A percentile compares a stretch with the other conserved stretches of the same genome.
These are phyloP conservation scores for Euglossa dilemma DNA, from an alignment of 1,140 invertebrate genomes.

Conservation along the genomic window DNA sequence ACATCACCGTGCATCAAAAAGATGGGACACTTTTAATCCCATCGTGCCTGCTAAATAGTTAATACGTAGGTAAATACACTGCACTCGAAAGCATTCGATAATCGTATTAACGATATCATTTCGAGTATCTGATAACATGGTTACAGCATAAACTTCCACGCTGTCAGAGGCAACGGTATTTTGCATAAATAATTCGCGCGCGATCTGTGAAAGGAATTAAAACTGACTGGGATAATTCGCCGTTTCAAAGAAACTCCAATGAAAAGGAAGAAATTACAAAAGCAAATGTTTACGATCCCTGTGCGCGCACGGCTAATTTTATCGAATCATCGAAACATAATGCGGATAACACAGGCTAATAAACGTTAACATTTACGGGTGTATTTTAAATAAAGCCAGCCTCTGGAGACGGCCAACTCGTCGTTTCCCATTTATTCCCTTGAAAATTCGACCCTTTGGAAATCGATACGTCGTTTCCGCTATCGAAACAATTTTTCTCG, in stretches of 20 bases:
- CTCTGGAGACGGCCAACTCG: background rate
- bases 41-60: too few relatives aligned
- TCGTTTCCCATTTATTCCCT: constrained; percentile 5
- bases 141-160: background rate
- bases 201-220: background rate
- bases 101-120: background rate
- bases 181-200: background rate
- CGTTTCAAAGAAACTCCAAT: background rate
- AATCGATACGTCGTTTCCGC: background rate
- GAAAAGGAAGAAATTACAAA: background rate
- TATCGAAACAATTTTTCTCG: background rate
- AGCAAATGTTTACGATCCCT: background rate
- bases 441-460: constrained; percentile 1
- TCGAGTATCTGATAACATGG: background rate
- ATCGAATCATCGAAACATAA: background rate
- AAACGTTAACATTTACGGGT: background rate
- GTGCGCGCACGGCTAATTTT: background rate
- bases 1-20: too few relatives aligned
- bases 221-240: background rate
- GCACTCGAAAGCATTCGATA: background rate
- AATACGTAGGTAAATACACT: background rate
- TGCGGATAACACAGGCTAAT: background rate
- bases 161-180: background rate
- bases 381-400: constrained; percentile 7
- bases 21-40: too few relatives aligned